Conservation (phyloP, 2,888 invertebrate genomes). For the Tipula vernalis region DNA sequence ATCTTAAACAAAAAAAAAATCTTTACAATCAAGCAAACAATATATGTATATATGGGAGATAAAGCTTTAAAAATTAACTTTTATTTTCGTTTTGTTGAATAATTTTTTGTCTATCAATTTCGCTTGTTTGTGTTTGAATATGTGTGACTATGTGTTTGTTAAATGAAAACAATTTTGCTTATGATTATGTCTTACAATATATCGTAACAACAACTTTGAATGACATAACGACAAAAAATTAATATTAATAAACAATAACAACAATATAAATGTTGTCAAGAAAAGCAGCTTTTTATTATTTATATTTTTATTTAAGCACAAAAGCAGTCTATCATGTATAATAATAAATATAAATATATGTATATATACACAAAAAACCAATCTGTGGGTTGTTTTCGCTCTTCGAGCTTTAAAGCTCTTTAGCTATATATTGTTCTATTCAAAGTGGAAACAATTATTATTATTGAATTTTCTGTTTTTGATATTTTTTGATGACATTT, state of each 20-base stretch:
- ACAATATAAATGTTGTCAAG: not conserved
- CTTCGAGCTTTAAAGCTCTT: not conserved
- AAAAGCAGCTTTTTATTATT: not conserved
- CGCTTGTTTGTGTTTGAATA: not conserved
- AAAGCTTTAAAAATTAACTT: not conserved
- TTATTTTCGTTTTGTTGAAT: not conserved
- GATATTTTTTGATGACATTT: conserved; percentile 4
- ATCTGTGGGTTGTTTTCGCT: not conserved
- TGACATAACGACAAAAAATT: not conserved
- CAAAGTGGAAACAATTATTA: not conserved
- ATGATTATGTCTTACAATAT: not conserved
- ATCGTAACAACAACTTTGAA: not conserved
- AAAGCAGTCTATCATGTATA: conserved; percentile 4
- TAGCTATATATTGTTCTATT: not conserved
- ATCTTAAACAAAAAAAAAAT: not conserved
- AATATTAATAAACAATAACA: not conserved
- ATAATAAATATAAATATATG: not conserved
- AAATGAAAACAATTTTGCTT: not conserved
- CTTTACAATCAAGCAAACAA: not conserved
- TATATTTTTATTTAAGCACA: not conserved
- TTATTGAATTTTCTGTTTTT: not conserved
- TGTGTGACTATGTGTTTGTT: not conserved
- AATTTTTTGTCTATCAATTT: not conserved
- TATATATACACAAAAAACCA: not conserved
- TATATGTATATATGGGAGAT: not conserved